Base-by-base conservation (phyloP, 2,113 vertebrate genomes). In the Clarias macrocephalus region DNA sequence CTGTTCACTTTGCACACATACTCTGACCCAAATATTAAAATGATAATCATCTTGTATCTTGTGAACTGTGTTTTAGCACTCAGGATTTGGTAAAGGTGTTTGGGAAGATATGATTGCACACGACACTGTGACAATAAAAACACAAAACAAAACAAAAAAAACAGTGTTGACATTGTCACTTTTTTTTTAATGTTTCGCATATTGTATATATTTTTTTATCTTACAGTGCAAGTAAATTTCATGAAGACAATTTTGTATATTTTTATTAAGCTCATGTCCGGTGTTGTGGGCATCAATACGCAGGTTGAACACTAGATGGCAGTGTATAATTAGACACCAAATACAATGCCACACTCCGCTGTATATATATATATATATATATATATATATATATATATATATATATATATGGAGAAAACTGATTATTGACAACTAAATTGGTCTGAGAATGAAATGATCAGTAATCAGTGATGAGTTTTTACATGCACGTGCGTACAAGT, bases 1-100 rank as follows among this genome's bases (percentile, higher is more conserved):
- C 59, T 80, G 19, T 25, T 86, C 48, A 33, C 19, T 56, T 30
- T 25, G 10, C 60, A 54, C 48, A 66, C 75, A 66, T 60, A 86
- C 19, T 18, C 72, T 80, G 60, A 30, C 12, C 25, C 66, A 84
- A 91, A 77, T 37, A 94, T 91, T 93, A 93, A 93, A 93, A 12
- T 33, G 42, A 88, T 68, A 33, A 92, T 91, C 75, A 89, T 25
- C 80, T 90, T 73, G 56, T 62, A 89, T 83, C 75, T 28, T 73
- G 81, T 42, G 88, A 5, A n/a, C 73, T 79, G 80, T 37, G 88
- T 80, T 86, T 75, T 73, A 28, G 19, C 5, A 25, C 19, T 0
- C n/a, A 85, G 48, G 16, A 80, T 77, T 23, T 21, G 7, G 33
- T 37, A 37, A 7, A n/a, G 52, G 9, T 81, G 15, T 81, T 56